These are phyloP conservation scores for Melanotaenia nigrans DNA, from an alignment of 2,797 vertebrate genomes.

Conservation along the genomic window DNA sequence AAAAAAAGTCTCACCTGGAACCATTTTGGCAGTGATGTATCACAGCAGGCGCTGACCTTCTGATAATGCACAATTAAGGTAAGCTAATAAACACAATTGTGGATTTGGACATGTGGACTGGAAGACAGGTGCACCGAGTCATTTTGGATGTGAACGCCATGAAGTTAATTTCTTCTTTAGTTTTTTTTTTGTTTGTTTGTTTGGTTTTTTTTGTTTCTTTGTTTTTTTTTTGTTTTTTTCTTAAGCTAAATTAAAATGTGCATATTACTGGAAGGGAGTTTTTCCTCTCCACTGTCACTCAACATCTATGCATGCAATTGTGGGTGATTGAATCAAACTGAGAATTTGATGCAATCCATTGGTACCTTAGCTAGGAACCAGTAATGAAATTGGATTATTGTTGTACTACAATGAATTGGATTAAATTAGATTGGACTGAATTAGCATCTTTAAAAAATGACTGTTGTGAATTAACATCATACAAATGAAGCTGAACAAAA, in stretches of 20 bases:
- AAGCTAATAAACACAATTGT: conserved; percentile 69
- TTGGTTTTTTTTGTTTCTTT: too few species aligned
- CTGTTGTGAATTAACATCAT: too few species aligned
- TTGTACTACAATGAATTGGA: too few species aligned
- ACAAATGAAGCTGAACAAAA: too few species aligned
- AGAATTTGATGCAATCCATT: too few species aligned
- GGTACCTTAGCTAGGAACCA: too few species aligned
- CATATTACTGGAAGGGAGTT: conserved; percentile 14
- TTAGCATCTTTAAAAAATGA: too few species aligned
- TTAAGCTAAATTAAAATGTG: conserved; percentile 46
- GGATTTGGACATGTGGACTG: conserved; percentile 42
- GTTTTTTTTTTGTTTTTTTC: conserved; percentile 19
- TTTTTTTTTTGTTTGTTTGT: conserved; percentile 25
- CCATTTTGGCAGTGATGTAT: conserved; percentile 72
- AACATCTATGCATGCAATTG: too few species aligned
- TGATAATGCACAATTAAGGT: conserved; percentile 75
- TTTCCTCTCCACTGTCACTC: too few species aligned
- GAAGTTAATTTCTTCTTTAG: conserved; percentile 49
- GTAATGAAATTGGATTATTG: too few species aligned
- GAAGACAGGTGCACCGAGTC: conserved; percentile 61
- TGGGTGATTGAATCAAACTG: too few species aligned
- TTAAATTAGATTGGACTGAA: too few species aligned
- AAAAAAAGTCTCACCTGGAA: conserved; percentile 70
- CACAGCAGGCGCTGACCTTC: conserved; percentile 77
- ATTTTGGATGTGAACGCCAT: conserved; percentile 27